A percentile compares a stretch with the other conserved stretches of the same genome.
Conservation (phyloP, 2,888 invertebrate species). For the Melanostoma mellinum region DNA sequence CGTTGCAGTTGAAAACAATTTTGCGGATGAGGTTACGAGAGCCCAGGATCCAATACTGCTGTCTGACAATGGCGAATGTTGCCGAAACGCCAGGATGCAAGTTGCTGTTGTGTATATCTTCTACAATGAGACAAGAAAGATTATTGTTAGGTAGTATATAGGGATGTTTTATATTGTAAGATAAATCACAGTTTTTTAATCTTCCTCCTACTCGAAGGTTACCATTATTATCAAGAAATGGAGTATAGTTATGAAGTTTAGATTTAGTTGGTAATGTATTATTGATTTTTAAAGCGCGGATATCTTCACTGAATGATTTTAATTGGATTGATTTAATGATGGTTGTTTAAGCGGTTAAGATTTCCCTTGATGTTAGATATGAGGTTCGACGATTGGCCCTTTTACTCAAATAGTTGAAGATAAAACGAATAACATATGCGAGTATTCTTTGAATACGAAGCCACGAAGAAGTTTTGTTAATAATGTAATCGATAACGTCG, state of each 20-base stretch:
- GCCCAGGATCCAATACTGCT: conserved; percentile 49
- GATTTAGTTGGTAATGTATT: background rate
- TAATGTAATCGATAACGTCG: conserved; percentile 19
- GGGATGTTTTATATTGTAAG: background rate
- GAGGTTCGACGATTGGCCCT: conserved; percentile 4
- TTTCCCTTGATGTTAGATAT: conserved; percentile 6
- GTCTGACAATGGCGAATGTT: conserved; percentile 1
- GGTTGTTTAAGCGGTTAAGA: background rate
- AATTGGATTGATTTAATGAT: conserved; percentile 8
- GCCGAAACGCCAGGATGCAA: conserved; percentile 22
- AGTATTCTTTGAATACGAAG: conserved; percentile 19
- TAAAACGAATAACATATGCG: conserved; percentile 39
- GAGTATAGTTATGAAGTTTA: conserved; percentile 4
- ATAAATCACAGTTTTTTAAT: background rate
- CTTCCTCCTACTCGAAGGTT: background rate
- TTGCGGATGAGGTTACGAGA: conserved; percentile 35
- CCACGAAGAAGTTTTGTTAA: conserved; percentile 36
- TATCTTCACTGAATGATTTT: conserved; percentile 13
- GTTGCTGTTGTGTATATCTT: conserved; percentile 19
- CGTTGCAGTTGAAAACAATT: conserved; percentile 28
- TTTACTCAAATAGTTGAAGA: background rate
- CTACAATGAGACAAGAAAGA: conserved; percentile 18
- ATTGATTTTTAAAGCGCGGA: background rate
- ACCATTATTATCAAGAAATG: too few species aligned
- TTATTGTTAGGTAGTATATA: background rate